Evolutionary conservation across 2,888 invertebrate genomes (phyloP), one percentile per base, ranked within the genome.

Genomic region (Imbricaverruca yamaguchii): DNA sequence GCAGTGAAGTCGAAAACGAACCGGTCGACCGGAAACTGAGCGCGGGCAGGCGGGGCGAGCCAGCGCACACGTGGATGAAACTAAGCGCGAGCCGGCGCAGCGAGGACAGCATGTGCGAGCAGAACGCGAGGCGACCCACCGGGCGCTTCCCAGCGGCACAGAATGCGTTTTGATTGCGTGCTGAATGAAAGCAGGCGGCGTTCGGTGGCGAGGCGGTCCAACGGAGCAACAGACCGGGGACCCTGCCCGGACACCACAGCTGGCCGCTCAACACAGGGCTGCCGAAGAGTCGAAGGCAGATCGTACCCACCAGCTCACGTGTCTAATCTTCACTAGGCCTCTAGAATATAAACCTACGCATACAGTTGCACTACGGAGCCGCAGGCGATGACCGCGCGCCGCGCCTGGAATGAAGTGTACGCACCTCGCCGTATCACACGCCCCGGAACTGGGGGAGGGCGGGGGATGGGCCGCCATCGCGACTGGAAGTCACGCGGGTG

Each of bases 391-490:
- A 9, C n/a, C 8, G 39, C 69, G 9, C 69, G 69, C 53, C 69
- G 69, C 15, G 69, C 69, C 13, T 69, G 69, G 69, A 69, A 69
- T 69, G 69, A 69, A 53, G 53, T 59, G 53, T 69, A 69, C 69
- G 53, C 39, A 39, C 69, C 69, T 53, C 69, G 69, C 12, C 69
- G 13, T 69, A 69, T 69, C 69, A 69, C 69, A 53, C 69, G 18
- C 69, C 69, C 69, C 39, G 67, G 67, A 12, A 11, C 7, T 23
- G 25, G 67, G 11, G 63, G n/a, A 18, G 18, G 61, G 18, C 8
- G 21, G 63, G 63, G 63, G 63, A 21, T 63, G n/a, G n/a, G 6
- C 8, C 63, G 63, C 63, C 63, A 63, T n/a, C 63, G 25, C 23
- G 67, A 67, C 67, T 10, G 25, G 25, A 25, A 25, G 67, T 12